Base-by-base conservation (phyloP, 2,797 vertebrate genomes). In the Enteromius thamalakanensis region DNA sequence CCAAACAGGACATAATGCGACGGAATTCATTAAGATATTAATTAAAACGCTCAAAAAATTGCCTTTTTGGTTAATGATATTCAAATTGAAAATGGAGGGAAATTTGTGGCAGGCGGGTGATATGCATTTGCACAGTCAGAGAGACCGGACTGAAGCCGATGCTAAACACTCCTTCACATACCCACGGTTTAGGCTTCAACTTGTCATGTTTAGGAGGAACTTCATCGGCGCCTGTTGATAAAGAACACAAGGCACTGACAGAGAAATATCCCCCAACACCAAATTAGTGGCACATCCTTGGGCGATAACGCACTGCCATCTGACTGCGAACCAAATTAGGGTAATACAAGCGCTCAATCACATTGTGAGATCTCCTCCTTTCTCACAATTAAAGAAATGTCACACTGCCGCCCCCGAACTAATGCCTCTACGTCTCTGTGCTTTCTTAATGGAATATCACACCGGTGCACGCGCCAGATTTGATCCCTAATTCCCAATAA, bases 211-310 rank as follows among this genome's bases (percentile, higher is more conserved):
- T 67, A 12, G 42, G 45, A 45, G 45, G 60, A 65, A 68, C 47
- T 82, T 82, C 62, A 82, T 76, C 34, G 19, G 23, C 1, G 74
- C 64, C 81, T 47, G 65, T 77, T 77, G 72, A 77, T 83, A 83
- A 76, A 58, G 74, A 83, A 83, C 64, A 58, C 64, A 58, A 77
- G 49, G 9, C 67, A 6, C 76, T 82, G 62, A 65, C 53, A 74
- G 76, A 87, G 86, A 83, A 77, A 90, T 91, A 87, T 86, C 79
- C 81, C 86, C 85, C 84, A 42, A 80, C 80, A 87, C 91, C 89
- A 90, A 92, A 93, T 93, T 91, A 93, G 88, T 68, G 87, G 90
- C 91, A 91, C 90, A 91, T 90, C 87, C 89, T 87, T 87, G 88
- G 87, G 91, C 89, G 90, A 92, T 90, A 92, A 93, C 82, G 71